These are phyloP conservation scores for Liodrosophila aerea DNA, from an alignment of 2,888 invertebrate species.

Conservation along the genomic window DNA sequence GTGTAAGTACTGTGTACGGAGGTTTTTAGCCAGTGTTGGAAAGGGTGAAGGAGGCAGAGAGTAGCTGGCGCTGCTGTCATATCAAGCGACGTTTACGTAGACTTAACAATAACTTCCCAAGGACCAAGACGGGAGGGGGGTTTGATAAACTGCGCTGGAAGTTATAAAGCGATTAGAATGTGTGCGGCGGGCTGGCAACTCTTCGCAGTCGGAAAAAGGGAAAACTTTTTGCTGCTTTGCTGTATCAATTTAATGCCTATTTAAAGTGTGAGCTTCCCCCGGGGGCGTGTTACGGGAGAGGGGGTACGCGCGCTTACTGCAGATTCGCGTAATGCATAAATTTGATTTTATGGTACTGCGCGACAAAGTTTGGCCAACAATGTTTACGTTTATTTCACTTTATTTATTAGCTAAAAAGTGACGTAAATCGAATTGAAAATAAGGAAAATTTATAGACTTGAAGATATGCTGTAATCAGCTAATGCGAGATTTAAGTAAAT, in stretches of 20 bases:
- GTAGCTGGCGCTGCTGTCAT: constrained; percentile 29
- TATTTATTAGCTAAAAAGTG: constrained; percentile 37
- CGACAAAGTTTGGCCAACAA: constrained; percentile 36
- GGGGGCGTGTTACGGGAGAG: constrained; percentile 2
- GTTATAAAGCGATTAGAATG: constrained; percentile 75
- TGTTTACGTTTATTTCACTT: constrained; percentile 13
- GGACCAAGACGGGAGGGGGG: constrained; percentile 17
- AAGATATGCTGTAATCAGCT: background rate
- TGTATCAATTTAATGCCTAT: constrained; percentile 72
- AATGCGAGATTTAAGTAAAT: too few relatives aligned
- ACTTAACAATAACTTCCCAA: constrained; percentile 63
- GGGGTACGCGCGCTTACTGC: constrained; percentile 21
- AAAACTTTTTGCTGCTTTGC: constrained; percentile 36
- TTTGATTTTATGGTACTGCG: constrained; percentile 61
- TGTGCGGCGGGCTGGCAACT: constrained; percentile 32
- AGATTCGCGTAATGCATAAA: constrained; percentile 62
- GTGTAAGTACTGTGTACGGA: constrained; percentile 30
- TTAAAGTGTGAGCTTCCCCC: constrained; percentile 50
- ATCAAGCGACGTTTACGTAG: constrained; percentile 47
- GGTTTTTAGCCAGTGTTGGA: constrained; percentile 26
- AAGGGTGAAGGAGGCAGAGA: background rate
- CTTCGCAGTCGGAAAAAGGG: constrained; percentile 1
- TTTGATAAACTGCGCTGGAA: constrained; percentile 71
- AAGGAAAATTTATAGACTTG: background rate
- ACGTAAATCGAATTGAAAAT: background rate